phyloP scores from a whole-genome alignment of 2,113 vertebrate species.

The Chloropsis hardwickii region DNA sequence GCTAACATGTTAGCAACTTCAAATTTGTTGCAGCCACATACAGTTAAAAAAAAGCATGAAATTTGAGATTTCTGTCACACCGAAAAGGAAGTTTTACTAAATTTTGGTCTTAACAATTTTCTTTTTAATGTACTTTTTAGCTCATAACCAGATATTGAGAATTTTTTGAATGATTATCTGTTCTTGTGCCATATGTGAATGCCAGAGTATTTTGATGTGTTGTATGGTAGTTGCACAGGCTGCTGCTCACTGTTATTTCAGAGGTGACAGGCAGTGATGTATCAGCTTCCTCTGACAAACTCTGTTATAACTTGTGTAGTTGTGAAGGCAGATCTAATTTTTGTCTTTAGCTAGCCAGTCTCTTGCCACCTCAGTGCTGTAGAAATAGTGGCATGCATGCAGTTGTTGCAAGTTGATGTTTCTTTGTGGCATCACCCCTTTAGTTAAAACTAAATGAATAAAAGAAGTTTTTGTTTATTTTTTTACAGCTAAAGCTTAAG shows the following conservation, averaged over 20 bases:
- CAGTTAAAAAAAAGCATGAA: not conserved
- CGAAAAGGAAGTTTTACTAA: not conserved
- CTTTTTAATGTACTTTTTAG: not conserved
- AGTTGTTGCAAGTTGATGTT: not conserved
- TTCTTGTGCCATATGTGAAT: not conserved
- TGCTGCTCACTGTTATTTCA: not conserved
- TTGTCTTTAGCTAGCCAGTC: not conserved
- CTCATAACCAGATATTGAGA: not conserved
- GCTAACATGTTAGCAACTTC: constrained; percentile 45
- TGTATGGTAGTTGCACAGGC: not conserved
- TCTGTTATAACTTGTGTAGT: not conserved
- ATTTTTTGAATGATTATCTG: not conserved
- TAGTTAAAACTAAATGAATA: not conserved
- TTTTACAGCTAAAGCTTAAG: not conserved
- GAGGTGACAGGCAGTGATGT: not conserved
- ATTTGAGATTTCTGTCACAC: not conserved
- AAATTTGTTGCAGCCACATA: constrained; percentile 16
- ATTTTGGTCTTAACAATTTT: not conserved
- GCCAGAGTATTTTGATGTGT: not conserved
- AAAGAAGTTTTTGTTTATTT: not conserved
- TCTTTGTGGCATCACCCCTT: not conserved
- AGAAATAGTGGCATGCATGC: not conserved
- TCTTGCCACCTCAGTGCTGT: not conserved
- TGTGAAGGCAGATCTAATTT: not conserved
- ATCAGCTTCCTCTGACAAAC: not conserved